Percentiles rank a stretch among this genome's conserved stretches.
phyloP scores from a whole-genome alignment of 2,888 invertebrate genomes.

The Anorthoa munda region DNA sequence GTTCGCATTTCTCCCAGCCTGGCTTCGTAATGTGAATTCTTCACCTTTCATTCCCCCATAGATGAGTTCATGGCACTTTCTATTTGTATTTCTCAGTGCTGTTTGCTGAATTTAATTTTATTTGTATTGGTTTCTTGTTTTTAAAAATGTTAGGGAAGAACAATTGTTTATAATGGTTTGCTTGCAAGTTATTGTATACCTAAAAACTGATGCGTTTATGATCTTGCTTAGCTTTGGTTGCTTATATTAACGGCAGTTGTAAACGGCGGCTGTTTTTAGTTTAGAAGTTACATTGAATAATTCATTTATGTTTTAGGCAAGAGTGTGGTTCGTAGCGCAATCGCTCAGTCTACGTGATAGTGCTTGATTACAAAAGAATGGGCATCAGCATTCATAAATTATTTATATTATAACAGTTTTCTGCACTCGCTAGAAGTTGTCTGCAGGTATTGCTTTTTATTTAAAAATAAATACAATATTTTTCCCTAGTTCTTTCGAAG shows the following conservation, averaged over 20 bases:
- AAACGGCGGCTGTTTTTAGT: not conserved
- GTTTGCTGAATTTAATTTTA: conserved; percentile 44
- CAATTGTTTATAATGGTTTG: too few species aligned
- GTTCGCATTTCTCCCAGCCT: conserved; percentile 70
- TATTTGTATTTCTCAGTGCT: conserved; percentile 41
- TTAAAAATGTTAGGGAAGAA: too few species aligned
- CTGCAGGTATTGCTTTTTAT: not conserved
- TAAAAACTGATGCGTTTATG: not conserved
- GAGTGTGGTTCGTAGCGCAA: not conserved
- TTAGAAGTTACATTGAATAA: not conserved
- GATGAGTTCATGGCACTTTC: conserved; percentile 41
- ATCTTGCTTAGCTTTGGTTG: not conserved
- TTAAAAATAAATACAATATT: not conserved
- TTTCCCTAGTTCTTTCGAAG: not conserved
- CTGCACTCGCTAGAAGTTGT: not conserved
- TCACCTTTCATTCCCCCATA: conserved; percentile 61
- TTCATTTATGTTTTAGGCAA: not conserved
- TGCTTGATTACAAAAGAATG: not conserved
- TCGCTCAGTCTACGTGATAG: not conserved
- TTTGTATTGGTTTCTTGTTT: conserved; percentile 4
- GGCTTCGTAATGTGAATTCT: conserved; percentile 79
- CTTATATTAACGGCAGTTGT: too few species aligned
- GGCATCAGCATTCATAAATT: not conserved
- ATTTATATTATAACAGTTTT: not conserved
- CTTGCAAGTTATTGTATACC: not conserved